Conservation (phyloP, 2,113 vertebrate genomes). For the Phalacrocorax pelagicus region DNA sequence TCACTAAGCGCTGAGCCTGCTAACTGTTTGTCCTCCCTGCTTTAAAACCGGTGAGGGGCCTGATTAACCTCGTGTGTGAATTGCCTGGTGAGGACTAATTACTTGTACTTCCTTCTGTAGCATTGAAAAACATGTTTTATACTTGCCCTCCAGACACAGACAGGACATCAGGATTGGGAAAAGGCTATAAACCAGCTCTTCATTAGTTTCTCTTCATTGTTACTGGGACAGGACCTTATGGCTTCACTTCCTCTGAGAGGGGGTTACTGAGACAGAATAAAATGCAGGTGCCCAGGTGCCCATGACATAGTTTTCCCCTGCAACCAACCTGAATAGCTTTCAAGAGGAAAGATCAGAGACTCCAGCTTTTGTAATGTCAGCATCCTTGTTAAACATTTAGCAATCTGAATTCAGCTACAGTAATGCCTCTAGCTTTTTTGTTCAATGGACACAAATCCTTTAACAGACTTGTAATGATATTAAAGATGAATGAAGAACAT, state of each 20-base stretch:
- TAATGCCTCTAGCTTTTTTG: constrained; percentile 39
- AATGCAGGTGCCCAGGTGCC: constrained; percentile 71
- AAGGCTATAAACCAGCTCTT: constrained; percentile 72
- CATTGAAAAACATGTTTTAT: constrained; percentile 70
- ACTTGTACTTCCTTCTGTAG: constrained; percentile 73
- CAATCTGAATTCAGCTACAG: constrained; percentile 49
- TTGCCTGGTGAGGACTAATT: constrained; percentile 66
- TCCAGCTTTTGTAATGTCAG: constrained; percentile 56
- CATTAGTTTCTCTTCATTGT: constrained; percentile 76
- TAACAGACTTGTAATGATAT: constrained; percentile 49
- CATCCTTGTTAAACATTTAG: constrained; percentile 65
- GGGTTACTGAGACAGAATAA: constrained; percentile 49
- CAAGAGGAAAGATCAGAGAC: constrained; percentile 55
- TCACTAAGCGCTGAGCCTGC: background rate
- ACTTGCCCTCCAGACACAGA: constrained; percentile 63
- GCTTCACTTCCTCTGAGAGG: constrained; percentile 70
- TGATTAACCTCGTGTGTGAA: constrained; percentile 45
- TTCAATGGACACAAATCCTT: constrained; percentile 39
- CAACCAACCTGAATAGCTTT: constrained; percentile 57
- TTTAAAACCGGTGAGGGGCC: constrained; percentile 33
- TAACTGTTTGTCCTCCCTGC: constrained; percentile 36
- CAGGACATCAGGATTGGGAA: constrained; percentile 72
- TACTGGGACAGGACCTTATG: constrained; percentile 64
- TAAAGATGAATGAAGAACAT: constrained; percentile 56
- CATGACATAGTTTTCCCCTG: constrained; percentile 60